A percentile compares a stretch with the other conserved stretches of the same genome.
Conservation (phyloP, 2,888 invertebrate genomes). For the Ophraella communa region DNA sequence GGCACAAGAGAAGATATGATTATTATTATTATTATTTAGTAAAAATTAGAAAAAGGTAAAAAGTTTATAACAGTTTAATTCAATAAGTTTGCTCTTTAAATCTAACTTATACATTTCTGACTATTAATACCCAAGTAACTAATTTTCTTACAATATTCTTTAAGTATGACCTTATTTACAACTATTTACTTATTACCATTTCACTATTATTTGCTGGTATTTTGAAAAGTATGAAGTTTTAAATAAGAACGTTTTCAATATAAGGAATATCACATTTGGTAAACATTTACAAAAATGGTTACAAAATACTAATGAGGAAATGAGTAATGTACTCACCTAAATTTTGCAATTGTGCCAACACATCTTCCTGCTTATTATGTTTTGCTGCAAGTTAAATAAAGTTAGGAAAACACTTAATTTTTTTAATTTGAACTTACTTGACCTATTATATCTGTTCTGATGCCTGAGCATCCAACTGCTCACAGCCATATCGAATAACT, state of each 20-base stretch:
- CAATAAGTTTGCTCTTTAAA: no score
- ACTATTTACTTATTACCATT: not conserved
- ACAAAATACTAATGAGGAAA: slow-evolving; percentile 26
- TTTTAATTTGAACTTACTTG: slow-evolving; percentile 49
- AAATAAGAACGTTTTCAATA: no score
- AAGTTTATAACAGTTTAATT: no score
- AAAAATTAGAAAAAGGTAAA: no score
- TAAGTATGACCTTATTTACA: not conserved
- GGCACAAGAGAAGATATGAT: no score
- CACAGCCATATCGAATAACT: slow-evolving; percentile 59
- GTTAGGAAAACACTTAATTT: slow-evolving; percentile 15
- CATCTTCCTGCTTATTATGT: slow-evolving; percentile 60
- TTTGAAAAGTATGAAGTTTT: no score
- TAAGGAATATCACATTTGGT: no score
- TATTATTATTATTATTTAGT: no score
- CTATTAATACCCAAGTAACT: no score
- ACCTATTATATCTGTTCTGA: slow-evolving; percentile 58
- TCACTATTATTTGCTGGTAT: no score
- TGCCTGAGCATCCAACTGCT: slow-evolving; percentile 65
- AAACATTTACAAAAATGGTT: slow-evolving; percentile 12
- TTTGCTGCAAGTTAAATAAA: slow-evolving; percentile 59
- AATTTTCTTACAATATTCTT: no score
- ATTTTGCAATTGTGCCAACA: slow-evolving; percentile 40
- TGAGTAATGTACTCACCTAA: slow-evolving; percentile 41
- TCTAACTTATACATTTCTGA: no score